A percentile compares a stretch with the other conserved stretches of the same genome.
phyloP scores from a whole-genome alignment of 1,140 invertebrate species.

The Cardiocondyla obscurior region DNA sequence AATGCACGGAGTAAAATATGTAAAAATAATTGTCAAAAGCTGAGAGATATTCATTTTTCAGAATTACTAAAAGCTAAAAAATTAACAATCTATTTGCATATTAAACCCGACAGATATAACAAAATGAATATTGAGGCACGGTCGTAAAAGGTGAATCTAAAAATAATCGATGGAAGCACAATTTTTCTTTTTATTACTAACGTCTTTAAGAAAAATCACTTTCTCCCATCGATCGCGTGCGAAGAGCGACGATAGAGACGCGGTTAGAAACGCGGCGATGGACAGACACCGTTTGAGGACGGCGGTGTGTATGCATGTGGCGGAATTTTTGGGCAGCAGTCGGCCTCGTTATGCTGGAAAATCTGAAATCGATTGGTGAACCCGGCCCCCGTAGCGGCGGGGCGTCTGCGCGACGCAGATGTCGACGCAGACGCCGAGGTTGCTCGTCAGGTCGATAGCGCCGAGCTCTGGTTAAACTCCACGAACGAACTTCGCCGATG shows the following conservation, averaged over 20 bases:
- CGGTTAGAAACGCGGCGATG: constrained; percentile 38
- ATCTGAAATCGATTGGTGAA: constrained; percentile 81
- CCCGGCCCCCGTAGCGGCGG: constrained; percentile 68
- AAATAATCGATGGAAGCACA: not conserved
- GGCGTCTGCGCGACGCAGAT: constrained; percentile 79
- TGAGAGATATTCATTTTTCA: not conserved
- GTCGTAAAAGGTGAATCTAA: not conserved
- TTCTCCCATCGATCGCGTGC: not conserved
- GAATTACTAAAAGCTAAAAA: not conserved
- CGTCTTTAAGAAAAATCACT: not conserved
- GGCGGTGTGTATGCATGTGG: constrained; percentile 51
- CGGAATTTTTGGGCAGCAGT: constrained; percentile 78
- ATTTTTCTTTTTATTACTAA: not conserved
- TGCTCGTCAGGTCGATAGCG: constrained; percentile 80
- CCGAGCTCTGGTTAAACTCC: constrained; percentile 79
- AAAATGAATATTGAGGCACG: not conserved
- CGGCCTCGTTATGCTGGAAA: constrained; percentile 81
- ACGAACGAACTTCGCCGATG: constrained; percentile 77
- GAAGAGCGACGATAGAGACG: not conserved
- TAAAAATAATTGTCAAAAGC: not conserved
- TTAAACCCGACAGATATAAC: not conserved
- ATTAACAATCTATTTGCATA: not conserved
- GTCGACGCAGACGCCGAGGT: constrained; percentile 79
- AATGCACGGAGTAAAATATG: not conserved
- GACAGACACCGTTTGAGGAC: not conserved